Percentiles rank a stretch among this genome's conserved stretches.
Evolutionary conservation across 53 echinoderm and acorn worm genomes (phyloP).

Genomic region (Hippasteria phrygiana): DNA sequence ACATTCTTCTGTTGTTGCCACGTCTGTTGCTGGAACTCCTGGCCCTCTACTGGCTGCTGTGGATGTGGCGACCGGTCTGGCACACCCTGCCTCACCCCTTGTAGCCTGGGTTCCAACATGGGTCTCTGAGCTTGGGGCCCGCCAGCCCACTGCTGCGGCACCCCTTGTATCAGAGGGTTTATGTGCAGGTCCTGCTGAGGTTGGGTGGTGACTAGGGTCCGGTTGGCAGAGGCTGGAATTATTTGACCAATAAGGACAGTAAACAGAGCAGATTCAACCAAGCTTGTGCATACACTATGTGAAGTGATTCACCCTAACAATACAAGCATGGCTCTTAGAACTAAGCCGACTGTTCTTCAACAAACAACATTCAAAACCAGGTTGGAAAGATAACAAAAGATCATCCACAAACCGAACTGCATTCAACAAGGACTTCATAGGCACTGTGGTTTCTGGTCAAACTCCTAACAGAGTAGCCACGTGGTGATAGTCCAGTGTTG

Average conservation of each 20-base stretch:
- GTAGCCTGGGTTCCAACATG: constrained; percentile 26
- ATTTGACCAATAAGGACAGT: background rate
- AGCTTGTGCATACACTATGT: too few relatives aligned
- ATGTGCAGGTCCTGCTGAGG: constrained; percentile 43
- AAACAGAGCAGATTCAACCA: background rate
- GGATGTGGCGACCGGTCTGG: too few relatives aligned
- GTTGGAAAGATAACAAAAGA: too few relatives aligned
- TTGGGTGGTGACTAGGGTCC: constrained; percentile 19
- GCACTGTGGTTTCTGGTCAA: too few relatives aligned
- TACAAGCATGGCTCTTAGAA: too few relatives aligned
- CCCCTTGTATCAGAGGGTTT: constrained; percentile 12
- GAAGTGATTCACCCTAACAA: too few relatives aligned
- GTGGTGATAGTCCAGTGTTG: too few relatives aligned
- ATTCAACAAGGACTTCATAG: too few relatives aligned
- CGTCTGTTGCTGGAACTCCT: constrained; percentile 57
- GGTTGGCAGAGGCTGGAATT: constrained; percentile 7
- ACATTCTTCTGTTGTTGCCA: constrained; percentile 74
- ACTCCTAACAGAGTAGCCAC: too few relatives aligned
- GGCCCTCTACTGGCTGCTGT: constrained; percentile 13
- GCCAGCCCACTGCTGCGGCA: constrained; percentile 34
- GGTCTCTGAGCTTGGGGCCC: constrained; percentile 22
- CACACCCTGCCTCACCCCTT: background rate
- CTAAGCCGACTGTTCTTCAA: too few relatives aligned
- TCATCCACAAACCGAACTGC: too few relatives aligned
- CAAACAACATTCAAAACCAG: too few relatives aligned